Base-by-base conservation (phyloP, 2,797 vertebrate genomes). In the Poeciliopsis turneri region DNA sequence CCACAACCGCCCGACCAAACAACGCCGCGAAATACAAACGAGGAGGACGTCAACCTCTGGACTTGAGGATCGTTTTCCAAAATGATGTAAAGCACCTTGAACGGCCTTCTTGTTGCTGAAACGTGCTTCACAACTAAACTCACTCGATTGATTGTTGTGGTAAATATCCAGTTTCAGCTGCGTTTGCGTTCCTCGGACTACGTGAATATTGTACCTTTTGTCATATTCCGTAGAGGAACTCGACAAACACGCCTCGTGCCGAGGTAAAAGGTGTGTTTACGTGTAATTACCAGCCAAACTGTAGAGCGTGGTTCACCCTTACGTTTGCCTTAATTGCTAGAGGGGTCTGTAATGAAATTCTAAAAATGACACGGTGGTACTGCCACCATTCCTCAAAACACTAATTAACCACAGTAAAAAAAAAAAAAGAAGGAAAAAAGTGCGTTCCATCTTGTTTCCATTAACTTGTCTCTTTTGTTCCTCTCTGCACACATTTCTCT, bases 391-490 rank as follows among this genome's bases (percentile, higher is more conserved):
- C 33, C 81, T 91, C 84, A 83, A 85, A 87, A 88, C 79, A 82
- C 75, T 85, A 91, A 91, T 90, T 90, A 88, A 83, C 45, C 10
- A 18, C 64, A 69, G 64, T 49, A 76, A 12, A 83, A 78, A 9
- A 20, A 83, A 78, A 83, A 78, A 25, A 9, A 51, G 7, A 49
- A 81, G n/a, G n/a, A 15, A 81, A 77, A 83, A 85, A 85, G 30
- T 80, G 74, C 69, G 70, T 78, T 86, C 84, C 78, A 85, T 89
- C 84, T 83, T 84, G 85, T 90, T 91, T 79, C 77, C 82, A 82
- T 86, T 88, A 87, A 88, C 78, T 78, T 30, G 51, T 75, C 80
- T 86, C 73, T 81, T 92, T 88, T 85, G 79, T 90, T 90, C 82
- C 82, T 82, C 78, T 81, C 51, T 84, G 76, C 78, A 76, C 82